Evolutionary conservation across 2,888 invertebrate species (phyloP), one percentile per base, ranked within the genome.

Genomic region (Ichneumon xanthorius): DNA sequence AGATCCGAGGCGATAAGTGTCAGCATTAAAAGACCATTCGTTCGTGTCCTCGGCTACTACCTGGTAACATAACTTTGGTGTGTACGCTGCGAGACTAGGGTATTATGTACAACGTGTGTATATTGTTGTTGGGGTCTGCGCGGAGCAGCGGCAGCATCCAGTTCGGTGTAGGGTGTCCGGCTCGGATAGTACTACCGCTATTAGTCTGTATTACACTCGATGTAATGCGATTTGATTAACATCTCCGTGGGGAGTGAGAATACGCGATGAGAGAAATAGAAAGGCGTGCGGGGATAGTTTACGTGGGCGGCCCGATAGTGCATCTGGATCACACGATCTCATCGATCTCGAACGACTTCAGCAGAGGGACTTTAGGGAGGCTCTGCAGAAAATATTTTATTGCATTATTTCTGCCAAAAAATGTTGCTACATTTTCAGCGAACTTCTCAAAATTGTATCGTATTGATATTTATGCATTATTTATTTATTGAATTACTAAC

Each of bases 21-120:
- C 85, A 71, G 82, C 79, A 85, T 85, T 85, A 85, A 85, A 79
- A 85, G 85, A 80, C 82, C 85, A 85, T 85, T 85, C 79, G 79
- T 82, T 85, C 82, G 26, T 81, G 78, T 85, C 81, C 55, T 30
- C 53, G 72, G 81, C 81, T 81, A 85, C 81, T 85, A 81, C 81
- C 79, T 85, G 85, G 85, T 82, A 82, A 82, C 85, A 82, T 82
- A 85, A 85, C 82, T 85, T 82, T 82, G 77, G 77, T 65, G 77
- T 65, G 78, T 63, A 80, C 80, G 71, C 50, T 30, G 76, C 76
- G 58, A 50, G 19, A 19, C 71, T 48, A 19, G 45, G 45, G 45
- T 58, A 73, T 78, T 63, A 63, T 63, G 16, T 80, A 80, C 55
- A 37, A 33, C 58, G 68, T 50, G 58, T 68, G 63, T 63, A 33